A percentile compares a stretch with the other conserved stretches of the same genome.
Evolutionary conservation across 2,113 vertebrate species (phyloP).

Genomic region (Athene cunicularia): DNA sequence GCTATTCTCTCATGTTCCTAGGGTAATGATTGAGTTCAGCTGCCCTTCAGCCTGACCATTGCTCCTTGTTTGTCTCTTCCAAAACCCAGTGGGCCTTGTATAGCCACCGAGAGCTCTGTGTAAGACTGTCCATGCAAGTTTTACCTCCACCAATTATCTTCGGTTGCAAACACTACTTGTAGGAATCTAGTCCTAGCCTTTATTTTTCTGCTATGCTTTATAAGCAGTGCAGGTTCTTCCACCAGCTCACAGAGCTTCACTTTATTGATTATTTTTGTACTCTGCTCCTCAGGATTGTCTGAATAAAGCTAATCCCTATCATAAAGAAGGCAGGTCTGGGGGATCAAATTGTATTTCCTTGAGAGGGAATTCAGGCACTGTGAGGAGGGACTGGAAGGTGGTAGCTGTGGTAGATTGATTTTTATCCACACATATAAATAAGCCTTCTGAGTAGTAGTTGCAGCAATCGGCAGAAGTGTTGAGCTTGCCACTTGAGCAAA

Average conservation of each 20-base stretch:
- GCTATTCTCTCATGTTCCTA: neutral
- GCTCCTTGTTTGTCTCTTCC: neutral
- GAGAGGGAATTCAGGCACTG: neutral
- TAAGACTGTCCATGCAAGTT: neutral
- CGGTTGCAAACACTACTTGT: neutral
- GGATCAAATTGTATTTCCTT: neutral
- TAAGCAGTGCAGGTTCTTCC: neutral
- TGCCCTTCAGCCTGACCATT: neutral
- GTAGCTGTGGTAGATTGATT: neutral
- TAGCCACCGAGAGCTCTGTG: neutral
- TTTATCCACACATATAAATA: neutral
- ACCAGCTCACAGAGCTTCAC: neutral
- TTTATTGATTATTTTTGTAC: neutral
- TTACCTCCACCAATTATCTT: neutral
- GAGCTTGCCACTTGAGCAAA: neutral
- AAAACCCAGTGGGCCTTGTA: neutral
- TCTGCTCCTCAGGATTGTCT: neutral
- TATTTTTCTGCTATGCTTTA: neutral
- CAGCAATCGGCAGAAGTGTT: neutral
- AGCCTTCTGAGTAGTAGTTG: neutral
- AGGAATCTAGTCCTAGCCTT: neutral
- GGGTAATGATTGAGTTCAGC: neutral
- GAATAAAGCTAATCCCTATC: neutral
- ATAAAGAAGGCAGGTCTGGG: neutral
- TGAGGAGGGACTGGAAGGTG: neutral